Evolutionary conservation across 1,140 invertebrate genomes (phyloP).

Genomic region (Papilio aristodemus): DNA sequence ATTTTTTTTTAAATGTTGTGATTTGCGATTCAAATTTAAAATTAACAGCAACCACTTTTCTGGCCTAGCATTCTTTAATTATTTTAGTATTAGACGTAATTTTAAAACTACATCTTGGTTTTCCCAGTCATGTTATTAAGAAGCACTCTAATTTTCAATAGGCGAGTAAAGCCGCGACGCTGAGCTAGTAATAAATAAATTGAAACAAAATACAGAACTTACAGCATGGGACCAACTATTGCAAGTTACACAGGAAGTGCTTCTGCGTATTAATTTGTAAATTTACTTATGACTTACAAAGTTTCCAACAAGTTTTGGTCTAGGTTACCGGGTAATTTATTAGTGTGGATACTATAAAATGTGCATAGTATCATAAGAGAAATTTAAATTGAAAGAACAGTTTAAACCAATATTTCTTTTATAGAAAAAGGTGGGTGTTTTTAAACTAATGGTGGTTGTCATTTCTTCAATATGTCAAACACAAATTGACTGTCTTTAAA

Average conservation of each 20-base stretch:
- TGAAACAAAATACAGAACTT: neutral
- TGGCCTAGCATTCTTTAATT: neutral
- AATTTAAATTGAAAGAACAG: neutral
- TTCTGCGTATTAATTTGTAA: slow-evolving; percentile 9
- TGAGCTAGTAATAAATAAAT: too few species aligned
- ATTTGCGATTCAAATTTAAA: slow-evolving; percentile 22
- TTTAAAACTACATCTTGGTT: neutral
- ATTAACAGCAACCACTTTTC: slow-evolving; percentile 7
- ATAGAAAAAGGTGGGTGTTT: too few species aligned
- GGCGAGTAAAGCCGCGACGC: too few species aligned
- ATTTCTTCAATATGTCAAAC: too few species aligned
- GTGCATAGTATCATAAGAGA: too few species aligned
- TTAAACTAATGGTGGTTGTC: too few species aligned
- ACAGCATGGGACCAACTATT: slow-evolving; percentile 9
- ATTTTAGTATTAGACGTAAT: neutral
- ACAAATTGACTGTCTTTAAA: too few species aligned
- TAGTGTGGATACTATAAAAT: neutral
- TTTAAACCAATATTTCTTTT: neutral
- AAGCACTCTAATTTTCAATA: neutral
- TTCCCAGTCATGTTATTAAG: too few species aligned
- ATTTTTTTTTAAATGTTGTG: slow-evolving; percentile 24
- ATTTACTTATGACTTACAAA: neutral
- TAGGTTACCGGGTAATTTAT: slow-evolving; percentile 1
- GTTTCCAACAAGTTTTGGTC: neutral
- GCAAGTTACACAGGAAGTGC: slow-evolving; percentile 13